Conservation (phyloP, 1,140 invertebrate species). For the Thalassaphorura encarpata region DNA sequence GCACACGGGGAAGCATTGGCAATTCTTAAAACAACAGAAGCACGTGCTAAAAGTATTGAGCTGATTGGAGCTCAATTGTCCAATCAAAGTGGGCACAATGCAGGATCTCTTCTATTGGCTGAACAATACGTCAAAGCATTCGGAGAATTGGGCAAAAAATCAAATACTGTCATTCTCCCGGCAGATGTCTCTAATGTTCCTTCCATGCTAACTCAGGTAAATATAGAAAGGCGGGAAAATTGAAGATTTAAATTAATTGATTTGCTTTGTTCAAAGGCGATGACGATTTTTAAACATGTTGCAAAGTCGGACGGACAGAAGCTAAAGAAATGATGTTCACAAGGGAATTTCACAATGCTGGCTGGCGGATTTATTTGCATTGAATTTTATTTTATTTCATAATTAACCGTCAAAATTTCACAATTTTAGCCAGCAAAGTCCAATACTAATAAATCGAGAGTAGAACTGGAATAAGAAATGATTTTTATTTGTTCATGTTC, state of each 20-base stretch:
- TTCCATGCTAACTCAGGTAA: conserved; percentile 70
- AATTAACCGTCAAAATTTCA: no score
- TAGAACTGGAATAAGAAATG: no score
- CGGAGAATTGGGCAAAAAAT: conserved; percentile 79
- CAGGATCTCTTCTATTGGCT: conserved; percentile 82
- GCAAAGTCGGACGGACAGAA: conserved; percentile 13
- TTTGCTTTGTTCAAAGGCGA: conserved; percentile 22
- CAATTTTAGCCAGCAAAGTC: no score
- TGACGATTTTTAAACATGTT: conserved; percentile 30
- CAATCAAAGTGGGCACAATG: conserved; percentile 60
- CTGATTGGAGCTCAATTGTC: conserved; percentile 59
- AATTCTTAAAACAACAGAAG: conserved; percentile 71
- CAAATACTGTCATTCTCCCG: conserved; percentile 90
- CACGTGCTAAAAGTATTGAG: conserved; percentile 64
- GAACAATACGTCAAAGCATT: conserved; percentile 94
- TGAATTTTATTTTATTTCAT: no score
- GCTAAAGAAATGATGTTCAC: no score
- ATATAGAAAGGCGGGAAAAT: not conserved
- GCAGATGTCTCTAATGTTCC: conserved; percentile 78
- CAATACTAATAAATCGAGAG: no score
- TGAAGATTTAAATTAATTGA: not conserved
- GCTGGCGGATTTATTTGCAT: no score
- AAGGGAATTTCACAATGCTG: no score
- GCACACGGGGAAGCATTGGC: conserved; percentile 79
- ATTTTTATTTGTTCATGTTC: no score